Conservation (phyloP, 2,888 invertebrate genomes). For the Machimus rusticus region DNA sequence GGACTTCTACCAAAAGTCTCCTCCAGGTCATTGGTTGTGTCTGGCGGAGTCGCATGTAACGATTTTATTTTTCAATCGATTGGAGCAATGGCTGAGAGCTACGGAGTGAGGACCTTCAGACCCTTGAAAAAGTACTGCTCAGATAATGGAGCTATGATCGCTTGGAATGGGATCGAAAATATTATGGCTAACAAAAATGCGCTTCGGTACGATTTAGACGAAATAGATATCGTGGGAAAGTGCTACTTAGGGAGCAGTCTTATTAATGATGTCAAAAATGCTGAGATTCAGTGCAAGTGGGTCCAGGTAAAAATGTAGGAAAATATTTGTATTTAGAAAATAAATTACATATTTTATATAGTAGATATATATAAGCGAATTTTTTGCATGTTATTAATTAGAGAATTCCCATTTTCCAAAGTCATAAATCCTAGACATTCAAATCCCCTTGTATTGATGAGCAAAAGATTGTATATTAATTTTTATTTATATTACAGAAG, state of each 20-base stretch:
- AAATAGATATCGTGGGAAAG: constrained; percentile 64
- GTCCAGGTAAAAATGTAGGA: constrained; percentile 50
- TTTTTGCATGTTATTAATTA: no score
- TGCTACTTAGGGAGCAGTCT: constrained; percentile 53
- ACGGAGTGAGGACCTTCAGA: constrained; percentile 72
- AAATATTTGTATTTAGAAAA: background rate
- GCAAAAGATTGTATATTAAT: no score
- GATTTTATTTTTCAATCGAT: constrained; percentile 78
- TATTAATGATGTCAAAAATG: constrained; percentile 52
- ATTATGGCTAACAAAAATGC: background rate
- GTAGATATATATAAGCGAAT: background rate
- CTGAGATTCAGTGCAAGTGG: constrained; percentile 60
- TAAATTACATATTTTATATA: background rate
- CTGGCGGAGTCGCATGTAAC: constrained; percentile 97
- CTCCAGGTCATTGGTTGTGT: constrained; percentile 74
- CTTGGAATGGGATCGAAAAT: constrained; percentile 95
- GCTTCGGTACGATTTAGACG: constrained; percentile 60
- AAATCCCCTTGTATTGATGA: no score
- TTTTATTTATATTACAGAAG: no score
- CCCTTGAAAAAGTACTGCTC: constrained; percentile 90
- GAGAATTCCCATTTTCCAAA: no score
- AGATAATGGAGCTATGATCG: constrained; percentile 99
- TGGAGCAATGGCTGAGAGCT: constrained; percentile 70
- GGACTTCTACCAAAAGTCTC: constrained; percentile 69
- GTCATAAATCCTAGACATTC: background rate